These are phyloP conservation scores for Cloeon dipterum DNA, from an alignment of 2,888 invertebrate species.

Conservation along the genomic window DNA sequence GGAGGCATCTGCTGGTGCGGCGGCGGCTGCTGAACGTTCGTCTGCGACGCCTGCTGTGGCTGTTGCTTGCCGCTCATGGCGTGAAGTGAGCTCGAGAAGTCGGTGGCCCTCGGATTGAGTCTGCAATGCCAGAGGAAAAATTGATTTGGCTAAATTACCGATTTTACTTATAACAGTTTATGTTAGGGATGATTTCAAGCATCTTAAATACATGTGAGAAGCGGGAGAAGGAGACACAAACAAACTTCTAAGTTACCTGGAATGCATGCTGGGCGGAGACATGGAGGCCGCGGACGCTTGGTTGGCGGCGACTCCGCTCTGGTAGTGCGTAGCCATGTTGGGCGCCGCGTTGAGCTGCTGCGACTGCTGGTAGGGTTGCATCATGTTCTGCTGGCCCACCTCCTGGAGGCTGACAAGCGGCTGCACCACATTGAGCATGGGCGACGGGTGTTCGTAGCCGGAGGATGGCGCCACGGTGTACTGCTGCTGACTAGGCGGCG, in stretches of 20 bases:
- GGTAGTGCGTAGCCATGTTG: conserved; percentile 8
- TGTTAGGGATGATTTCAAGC: conserved; percentile 5
- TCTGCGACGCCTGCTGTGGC: conserved; percentile 7
- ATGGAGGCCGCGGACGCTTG: not conserved
- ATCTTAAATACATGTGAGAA: too few species aligned
- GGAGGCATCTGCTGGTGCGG: conserved; percentile 1
- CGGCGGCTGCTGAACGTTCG: conserved; percentile 1
- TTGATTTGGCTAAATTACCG: too few species aligned
- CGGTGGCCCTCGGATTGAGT: conserved; percentile 59
- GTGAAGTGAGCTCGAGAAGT: conserved; percentile 33
- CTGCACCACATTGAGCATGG: conserved; percentile 20
- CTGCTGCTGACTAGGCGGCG: conserved; percentile 17
- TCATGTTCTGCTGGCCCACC: conserved; percentile 16
- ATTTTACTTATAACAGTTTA: conserved; percentile 5
- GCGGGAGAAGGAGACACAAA: too few species aligned
- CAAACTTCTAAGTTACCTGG: conserved; percentile 1
- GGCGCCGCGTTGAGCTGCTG: conserved; percentile 14
- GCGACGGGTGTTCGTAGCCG: conserved; percentile 10
- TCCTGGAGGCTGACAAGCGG: conserved; percentile 13
- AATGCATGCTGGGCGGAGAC: conserved; percentile 3
- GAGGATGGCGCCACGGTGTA: conserved; percentile 12
- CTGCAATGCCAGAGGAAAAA: too few species aligned
- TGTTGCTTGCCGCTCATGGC: conserved; percentile 15
- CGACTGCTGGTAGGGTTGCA: conserved; percentile 15
- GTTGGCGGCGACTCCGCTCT: conserved; percentile 14